Conservation (phyloP, 2,113 vertebrate species). For the Taxidea taxus region DNA sequence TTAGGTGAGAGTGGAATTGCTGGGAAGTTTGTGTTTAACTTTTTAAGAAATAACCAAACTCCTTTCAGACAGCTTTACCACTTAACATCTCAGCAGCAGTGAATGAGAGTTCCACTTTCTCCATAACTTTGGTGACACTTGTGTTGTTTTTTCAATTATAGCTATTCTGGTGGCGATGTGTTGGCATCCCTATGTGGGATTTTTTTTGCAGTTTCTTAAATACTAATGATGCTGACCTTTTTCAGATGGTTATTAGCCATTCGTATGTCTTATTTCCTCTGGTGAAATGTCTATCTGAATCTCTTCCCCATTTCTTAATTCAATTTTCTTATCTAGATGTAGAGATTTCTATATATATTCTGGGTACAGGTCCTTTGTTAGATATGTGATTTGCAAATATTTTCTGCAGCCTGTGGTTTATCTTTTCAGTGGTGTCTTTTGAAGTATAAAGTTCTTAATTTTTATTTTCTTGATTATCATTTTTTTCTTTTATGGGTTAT, state of each 20-base stretch:
- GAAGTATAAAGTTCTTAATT: background rate
- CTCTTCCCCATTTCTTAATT: background rate
- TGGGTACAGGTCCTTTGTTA: background rate
- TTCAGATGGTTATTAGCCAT: background rate
- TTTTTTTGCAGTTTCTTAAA: background rate
- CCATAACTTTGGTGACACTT: background rate
- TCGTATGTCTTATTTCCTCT: background rate
- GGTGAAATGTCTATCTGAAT: background rate
- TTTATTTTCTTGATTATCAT: background rate
- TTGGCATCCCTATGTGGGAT: background rate
- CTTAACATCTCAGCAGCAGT: background rate
- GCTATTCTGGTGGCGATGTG: background rate
- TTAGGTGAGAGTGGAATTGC: background rate
- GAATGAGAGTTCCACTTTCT: background rate
- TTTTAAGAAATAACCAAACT: background rate
- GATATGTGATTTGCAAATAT: background rate
- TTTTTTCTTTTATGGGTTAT: background rate
- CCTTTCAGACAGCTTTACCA: background rate
- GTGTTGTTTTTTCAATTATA: background rate
- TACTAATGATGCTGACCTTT: background rate
- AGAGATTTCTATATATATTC: background rate
- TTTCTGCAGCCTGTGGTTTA: background rate
- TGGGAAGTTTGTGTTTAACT: background rate
- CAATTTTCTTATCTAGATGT: background rate
- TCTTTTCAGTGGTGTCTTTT: background rate